A percentile compares a stretch with the other conserved stretches of the same genome.
phyloP scores from a whole-genome alignment of 2,888 invertebrate species.

The Pseudoips prasinana region DNA sequence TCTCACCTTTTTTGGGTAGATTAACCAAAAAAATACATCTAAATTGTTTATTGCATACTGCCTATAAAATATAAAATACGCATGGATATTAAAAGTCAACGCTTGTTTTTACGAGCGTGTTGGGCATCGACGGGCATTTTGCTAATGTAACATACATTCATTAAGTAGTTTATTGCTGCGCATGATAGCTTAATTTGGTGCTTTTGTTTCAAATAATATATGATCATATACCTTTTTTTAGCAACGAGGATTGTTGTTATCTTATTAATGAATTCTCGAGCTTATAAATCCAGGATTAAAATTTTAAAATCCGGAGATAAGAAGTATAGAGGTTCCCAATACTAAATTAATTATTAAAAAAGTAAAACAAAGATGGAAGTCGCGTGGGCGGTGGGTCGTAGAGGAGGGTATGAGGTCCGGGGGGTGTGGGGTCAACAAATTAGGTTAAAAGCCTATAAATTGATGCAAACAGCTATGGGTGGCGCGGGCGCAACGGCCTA shows the following conservation, averaged over 20 bases:
- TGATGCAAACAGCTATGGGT: slow-evolving; percentile 75
- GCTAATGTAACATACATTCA: slow-evolving; percentile 72
- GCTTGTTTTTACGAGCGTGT: slow-evolving; percentile 60
- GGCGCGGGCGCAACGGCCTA: slow-evolving; percentile 64
- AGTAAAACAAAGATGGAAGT: slow-evolving; percentile 41
- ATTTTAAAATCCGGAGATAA: slow-evolving; percentile 49
- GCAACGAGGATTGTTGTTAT: slow-evolving; percentile 47
- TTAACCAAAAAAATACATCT: slow-evolving; percentile 39
- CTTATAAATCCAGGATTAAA: slow-evolving; percentile 54
- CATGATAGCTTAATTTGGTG: slow-evolving; percentile 69
- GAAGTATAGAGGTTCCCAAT: slow-evolving; percentile 42
- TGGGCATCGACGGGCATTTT: slow-evolving; percentile 61
- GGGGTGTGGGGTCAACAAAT: slow-evolving; percentile 62
- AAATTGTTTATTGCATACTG: slow-evolving; percentile 52
- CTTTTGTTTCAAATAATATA: slow-evolving; percentile 48
- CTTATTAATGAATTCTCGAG: slow-evolving; percentile 47
- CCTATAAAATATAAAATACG: slow-evolving; percentile 50
- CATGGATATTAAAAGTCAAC: slow-evolving; percentile 61
- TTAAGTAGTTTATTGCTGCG: slow-evolving; percentile 63
- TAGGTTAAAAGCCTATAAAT: slow-evolving; percentile 81
- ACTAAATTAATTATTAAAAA: slow-evolving; percentile 58
- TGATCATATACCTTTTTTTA: slow-evolving; percentile 37
- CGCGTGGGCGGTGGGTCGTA: slow-evolving; percentile 51
- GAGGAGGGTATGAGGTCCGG: slow-evolving; percentile 20
- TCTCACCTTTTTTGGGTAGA: slow-evolving; percentile 49